Conservation (phyloP, 1,140 invertebrate species). For the Adoxophyes honmai region DNA sequence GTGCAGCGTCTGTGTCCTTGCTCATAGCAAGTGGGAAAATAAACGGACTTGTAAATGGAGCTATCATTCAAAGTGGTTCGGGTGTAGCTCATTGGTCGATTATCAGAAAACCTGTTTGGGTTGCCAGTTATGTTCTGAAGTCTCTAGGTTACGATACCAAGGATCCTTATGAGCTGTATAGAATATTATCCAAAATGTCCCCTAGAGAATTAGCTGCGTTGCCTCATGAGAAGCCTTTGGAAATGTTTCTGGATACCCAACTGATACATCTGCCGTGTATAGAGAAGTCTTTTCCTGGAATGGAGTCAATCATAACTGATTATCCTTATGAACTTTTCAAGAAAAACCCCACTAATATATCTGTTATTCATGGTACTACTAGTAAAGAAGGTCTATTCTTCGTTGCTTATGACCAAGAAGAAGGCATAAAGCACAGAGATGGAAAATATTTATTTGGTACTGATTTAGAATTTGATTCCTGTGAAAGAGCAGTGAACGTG, state of each 20-base stretch:
- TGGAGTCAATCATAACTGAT: neutral
- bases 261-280: neutral
- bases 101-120: neutral
- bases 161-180: neutral
- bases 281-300: neutral
- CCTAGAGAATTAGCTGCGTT: neutral
- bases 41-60: neutral
- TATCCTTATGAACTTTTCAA: slow-evolving; percentile 1
- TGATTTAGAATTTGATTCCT: neutral
- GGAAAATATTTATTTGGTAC: neutral
- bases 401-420: neutral
- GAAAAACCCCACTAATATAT: neutral
- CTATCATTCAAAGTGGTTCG: neutral
- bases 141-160: neutral
- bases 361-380: neutral
- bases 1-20: neutral
- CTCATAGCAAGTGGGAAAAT: slow-evolving; percentile 2
- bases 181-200: neutral
- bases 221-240: slow-evolving; percentile 1
- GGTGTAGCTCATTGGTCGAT: slow-evolving; percentile 2
- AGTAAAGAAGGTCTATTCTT: slow-evolving; percentile 5
- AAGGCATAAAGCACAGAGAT: neutral
- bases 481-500: neutral
- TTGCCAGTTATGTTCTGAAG: neutral
- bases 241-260: neutral